Evolutionary conservation across 2,888 invertebrate species (phyloP), one percentile per base, ranked within the genome.

Genomic region (Pediacus dermestoides): DNA sequence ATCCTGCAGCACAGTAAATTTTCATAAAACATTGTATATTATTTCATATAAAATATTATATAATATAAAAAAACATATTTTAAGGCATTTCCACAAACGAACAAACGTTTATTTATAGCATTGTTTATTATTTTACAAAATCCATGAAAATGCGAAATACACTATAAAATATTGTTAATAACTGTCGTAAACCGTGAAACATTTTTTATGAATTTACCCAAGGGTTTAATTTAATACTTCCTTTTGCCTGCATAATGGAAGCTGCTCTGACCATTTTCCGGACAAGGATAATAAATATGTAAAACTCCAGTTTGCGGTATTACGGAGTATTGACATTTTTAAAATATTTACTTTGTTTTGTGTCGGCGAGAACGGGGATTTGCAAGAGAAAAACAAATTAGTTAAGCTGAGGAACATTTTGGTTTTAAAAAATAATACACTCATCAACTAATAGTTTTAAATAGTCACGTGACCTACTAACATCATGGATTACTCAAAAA

Each of bases 91-190:
- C 10, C 23, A n/a, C 3, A 6, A n/a, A 23, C 23, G 4, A n/a
- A 23, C n/a, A 23, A 23, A 23, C 10, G 10, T 23, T 7, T n/a
- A 9, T 23, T 23, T 23, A 23, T 23, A 10, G 8, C 23, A 23
- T 23, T 23, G 23, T 23, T 23, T 23, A 23, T 23, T 23, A 23
- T 23, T 9, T n/a, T 9, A 10, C 10, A 23, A 23, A 23, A 23
- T n/a, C 23, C 10, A 23, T 23, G n/a, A 10, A 10, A 9, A 23
- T 23, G 23, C n/a, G 35, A 42, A 35, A 42, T 34, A 39, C 36
- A 38, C 34, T 42, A 41, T 41, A 42, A 47, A 44, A 51, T 47
- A 51, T 51, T 45, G 43, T 49, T 52, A 52, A 49, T 49, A 52
- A 49, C 49, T 49, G 48, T 52, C 51, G 40, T 46, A 45, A 45